phyloP scores from a whole-genome alignment of 1,140 invertebrate species.

The Heliconius hermathena region DNA sequence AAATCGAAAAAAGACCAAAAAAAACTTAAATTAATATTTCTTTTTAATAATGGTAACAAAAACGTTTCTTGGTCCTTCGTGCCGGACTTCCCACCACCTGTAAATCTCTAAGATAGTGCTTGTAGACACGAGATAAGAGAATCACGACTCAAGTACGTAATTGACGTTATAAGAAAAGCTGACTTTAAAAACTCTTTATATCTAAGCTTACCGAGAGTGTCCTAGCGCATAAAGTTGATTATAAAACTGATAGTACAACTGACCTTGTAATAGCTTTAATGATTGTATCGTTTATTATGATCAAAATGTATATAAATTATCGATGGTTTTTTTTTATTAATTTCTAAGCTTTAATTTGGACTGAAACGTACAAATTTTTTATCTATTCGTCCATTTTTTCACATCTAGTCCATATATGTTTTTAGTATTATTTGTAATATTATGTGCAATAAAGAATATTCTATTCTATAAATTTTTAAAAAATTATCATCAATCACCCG shows the following conservation, averaged over 20 bases:
- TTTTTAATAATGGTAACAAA: background rate
- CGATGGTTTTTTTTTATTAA: too few species aligned
- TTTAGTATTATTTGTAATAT: too few species aligned
- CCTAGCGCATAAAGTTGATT: slow-evolving; percentile 59
- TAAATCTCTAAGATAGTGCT: slow-evolving; percentile 65
- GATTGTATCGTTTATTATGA: background rate
- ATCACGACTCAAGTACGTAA: slow-evolving; percentile 58
- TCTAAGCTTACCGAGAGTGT: slow-evolving; percentile 50
- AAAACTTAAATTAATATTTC: background rate
- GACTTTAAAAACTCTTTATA: slow-evolving; percentile 52
- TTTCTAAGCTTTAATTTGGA: too few species aligned
- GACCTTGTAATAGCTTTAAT: slow-evolving; percentile 19
- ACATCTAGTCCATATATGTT: too few species aligned
- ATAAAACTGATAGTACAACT: slow-evolving; percentile 41
- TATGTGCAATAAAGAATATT: too few species aligned
- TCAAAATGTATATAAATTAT: background rate
- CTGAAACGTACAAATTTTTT: too few species aligned
- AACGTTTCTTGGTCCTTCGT: slow-evolving; percentile 43
- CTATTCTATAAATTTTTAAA: too few species aligned
- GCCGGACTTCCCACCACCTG: slow-evolving; percentile 58
- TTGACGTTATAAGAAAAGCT: slow-evolving; percentile 67
- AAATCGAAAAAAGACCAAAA: background rate
- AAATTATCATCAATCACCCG: too few species aligned
- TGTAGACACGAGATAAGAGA: slow-evolving; percentile 55
- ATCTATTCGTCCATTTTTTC: too few species aligned